Evolutionary conservation across 2,888 invertebrate genomes (phyloP).

Genomic region (Pristionchus maxplancki): DNA sequence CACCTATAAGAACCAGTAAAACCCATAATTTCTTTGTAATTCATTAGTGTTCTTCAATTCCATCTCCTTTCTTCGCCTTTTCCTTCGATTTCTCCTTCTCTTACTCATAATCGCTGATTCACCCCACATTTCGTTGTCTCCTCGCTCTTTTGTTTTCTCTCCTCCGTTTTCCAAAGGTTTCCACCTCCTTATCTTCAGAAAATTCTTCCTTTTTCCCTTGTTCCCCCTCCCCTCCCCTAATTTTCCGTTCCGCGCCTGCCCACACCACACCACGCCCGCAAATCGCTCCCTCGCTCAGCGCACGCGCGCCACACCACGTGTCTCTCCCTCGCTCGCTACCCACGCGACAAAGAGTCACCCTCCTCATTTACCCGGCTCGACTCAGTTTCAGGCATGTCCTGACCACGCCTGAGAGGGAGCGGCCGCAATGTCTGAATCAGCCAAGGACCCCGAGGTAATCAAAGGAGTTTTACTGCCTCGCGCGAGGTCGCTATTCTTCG

Average conservation of each 20-base stretch:
- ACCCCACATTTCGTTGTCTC: too few species aligned
- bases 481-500: background rate
- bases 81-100: too few species aligned
- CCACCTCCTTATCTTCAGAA: background rate
- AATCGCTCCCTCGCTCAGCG: background rate
- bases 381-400: background rate
- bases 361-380: background rate
- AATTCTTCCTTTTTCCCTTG: background rate
- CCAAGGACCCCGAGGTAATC: constrained; percentile 27
- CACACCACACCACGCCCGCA: background rate
- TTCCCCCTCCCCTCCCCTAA: background rate
- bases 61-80: too few species aligned
- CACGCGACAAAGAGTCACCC: background rate
- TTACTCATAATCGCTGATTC: too few species aligned
- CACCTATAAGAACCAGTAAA: too few species aligned
- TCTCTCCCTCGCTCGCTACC: background rate
- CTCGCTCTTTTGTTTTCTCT: background rate
- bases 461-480: background rate
- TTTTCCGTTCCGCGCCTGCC: constrained; percentile 5
- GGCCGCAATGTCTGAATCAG: background rate
- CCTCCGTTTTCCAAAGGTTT: background rate
- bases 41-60: too few species aligned
- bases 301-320: constrained; percentile 9
- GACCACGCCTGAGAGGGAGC: background rate
- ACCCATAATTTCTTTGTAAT: too few species aligned